A percentile compares a stretch with the other conserved stretches of the same genome.
phyloP scores from a whole-genome alignment of 1,140 invertebrate genomes.

The Temnothorax curvispinosus region DNA sequence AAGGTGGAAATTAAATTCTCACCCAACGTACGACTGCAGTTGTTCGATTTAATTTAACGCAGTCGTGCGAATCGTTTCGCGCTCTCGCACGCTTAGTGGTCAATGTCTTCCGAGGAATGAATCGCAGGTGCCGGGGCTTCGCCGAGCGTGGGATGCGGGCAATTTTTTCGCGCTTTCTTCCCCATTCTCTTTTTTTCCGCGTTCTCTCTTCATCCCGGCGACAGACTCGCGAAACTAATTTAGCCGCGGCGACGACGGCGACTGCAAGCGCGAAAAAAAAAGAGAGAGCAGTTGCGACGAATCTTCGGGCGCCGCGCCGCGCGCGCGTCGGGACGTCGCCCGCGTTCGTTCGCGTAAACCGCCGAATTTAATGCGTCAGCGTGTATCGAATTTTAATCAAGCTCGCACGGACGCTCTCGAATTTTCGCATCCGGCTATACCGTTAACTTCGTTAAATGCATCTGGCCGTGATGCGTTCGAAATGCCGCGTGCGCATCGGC shows the following conservation, averaged over 20 bases:
- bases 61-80: background rate
- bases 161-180: background rate
- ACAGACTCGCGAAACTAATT: slow-evolving; percentile 44
- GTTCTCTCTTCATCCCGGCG: slow-evolving; percentile 1
- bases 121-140: slow-evolving; percentile 30
- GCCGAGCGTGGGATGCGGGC: slow-evolving; percentile 15
- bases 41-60: background rate
- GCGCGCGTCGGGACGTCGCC: slow-evolving; percentile 10
- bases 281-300: slow-evolving; percentile 9
- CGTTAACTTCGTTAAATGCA: slow-evolving; percentile 51
- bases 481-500: slow-evolving; percentile 9
- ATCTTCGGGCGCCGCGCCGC: slow-evolving; percentile 2
- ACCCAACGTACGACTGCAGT: background rate
- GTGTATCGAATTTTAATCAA: slow-evolving; percentile 60
- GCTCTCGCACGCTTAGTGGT: background rate
- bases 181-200: background rate
- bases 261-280: background rate
- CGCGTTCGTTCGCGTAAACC: slow-evolving; percentile 48
- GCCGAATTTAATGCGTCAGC: slow-evolving; percentile 60
- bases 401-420: slow-evolving; percentile 55
- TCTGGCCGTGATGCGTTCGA: slow-evolving; percentile 49
- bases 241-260: slow-evolving; percentile 16
- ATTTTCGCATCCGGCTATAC: slow-evolving; percentile 40
- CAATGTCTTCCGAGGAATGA: slow-evolving; percentile 57
- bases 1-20: background rate